phyloP scores from a whole-genome alignment of 2,113 vertebrate genomes.

The Tragelaphus buxtoni region DNA sequence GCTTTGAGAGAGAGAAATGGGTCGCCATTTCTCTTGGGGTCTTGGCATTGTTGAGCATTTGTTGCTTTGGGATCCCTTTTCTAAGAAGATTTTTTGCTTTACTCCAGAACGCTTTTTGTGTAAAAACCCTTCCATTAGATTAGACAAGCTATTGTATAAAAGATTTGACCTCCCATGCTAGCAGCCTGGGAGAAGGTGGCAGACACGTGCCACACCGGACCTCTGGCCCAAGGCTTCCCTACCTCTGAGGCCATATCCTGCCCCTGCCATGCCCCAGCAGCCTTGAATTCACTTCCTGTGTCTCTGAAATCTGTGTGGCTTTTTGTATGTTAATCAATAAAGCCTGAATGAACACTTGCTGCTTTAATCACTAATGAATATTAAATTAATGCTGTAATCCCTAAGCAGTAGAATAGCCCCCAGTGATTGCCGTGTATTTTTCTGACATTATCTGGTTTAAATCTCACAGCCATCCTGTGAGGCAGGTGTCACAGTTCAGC shows the following conservation, averaged over 20 bases:
- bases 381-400: not conserved
- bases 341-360: not conserved
- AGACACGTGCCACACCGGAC: not conserved
- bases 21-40: not conserved
- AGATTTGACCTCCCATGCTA: not conserved
- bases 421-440: not conserved
- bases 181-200: not conserved
- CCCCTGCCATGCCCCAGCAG: not conserved
- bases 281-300: not conserved
- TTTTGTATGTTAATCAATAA: not conserved
- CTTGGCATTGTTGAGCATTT: not conserved
- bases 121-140: slow-evolving; percentile 36
- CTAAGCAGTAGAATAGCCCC: not conserved
- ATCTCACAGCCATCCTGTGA: not conserved
- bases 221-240: not conserved
- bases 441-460: not conserved
- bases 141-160: not conserved
- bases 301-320: not conserved
- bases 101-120: not conserved
- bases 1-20: not conserved
- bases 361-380: not conserved
- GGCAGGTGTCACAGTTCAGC: not conserved
- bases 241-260: not conserved
- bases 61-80: not conserved
- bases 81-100: slow-evolving; percentile 27